Evolutionary conservation across 2,888 invertebrate genomes (phyloP), one percentile per base, ranked within the genome.

Genomic region (Tortricodes alternella): DNA sequence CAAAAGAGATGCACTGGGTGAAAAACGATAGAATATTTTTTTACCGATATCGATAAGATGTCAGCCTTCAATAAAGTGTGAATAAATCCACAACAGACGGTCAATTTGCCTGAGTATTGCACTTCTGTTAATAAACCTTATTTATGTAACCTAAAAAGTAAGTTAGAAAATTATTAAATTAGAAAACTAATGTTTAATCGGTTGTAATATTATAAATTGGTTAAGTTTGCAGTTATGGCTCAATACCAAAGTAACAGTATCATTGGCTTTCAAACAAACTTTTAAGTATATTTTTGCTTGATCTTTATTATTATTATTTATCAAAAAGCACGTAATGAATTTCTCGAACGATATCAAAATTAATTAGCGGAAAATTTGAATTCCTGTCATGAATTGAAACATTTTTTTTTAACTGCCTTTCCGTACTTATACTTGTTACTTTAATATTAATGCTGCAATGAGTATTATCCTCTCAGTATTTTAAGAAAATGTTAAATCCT

Each of bases 201-300:
- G 32, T 24, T 9, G 37, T 29, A 9, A 53, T 29, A 5, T 29
- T 21, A 11, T 13, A 39, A 3, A 21, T 38, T 34, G 38, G 32
- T 32, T 49, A 38, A 29, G 23, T 48, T 34, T 41, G 41, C 50
- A 38, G 35, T 13, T 41, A 48, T 32, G 38, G 37, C 50, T 50
- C 37, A 50, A 56, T 55, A 56, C 56, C 56, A 56, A 56, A 50
- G 56, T 50, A 23, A 49, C 27, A 38, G 56, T 56, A 32, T 50
- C 49, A 50, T 50, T 50, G 56, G 49, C 21, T 37, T 37, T 32
- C 37, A 2, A 15, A 29, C 18, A 39, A 35, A 27, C 11, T n/a
- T n/a, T n/a, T n/a, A n/a, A n/a, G n/a, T n/a, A n/a, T n/a, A n/a
- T n/a, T n/a, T n/a, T n/a, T n/a, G n/a, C n/a, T n/a, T n/a, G n/a